Base-by-base conservation (phyloP, 2,113 vertebrate species). In the Uropsilus gracilis region DNA sequence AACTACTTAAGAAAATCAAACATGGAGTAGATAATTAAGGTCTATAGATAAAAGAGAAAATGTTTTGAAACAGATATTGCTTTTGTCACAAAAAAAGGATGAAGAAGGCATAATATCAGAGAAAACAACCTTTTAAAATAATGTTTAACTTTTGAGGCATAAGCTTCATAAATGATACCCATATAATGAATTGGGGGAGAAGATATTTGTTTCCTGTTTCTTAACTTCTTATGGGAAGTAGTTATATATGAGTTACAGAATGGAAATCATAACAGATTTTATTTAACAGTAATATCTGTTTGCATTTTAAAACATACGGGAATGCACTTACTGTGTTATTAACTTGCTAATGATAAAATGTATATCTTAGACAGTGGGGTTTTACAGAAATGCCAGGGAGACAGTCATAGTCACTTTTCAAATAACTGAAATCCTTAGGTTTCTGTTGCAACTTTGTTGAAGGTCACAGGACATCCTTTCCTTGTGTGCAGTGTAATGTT, bases 271-370 rank as follows among this genome's bases (percentile, higher is more conserved):
- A 57, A 85, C 16, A 32, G 32, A 61, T 80, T 76, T 57, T 37
- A 71, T 80, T 69, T 93, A 66, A 94, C 24, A 57, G 61, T 83
- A 37, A n/a, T 80, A 64, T 30, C 68, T 87, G 1, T 78, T 57
- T 92, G 34, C 30, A 73, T 92, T 88, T 78, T 55, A 75, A 88
- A 95, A 85, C 66, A 82, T 39, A 26, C 93, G 55, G n/a, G 14
- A 71, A 88, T 6, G 3, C 20, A 57, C 7, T 91, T 48, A 7
- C 95, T 84, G 76, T 86, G n/a, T 89, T 87, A 59, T 34, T 97
- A 44, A 57, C 50, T 96, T 78, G 68, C 10, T 83, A 48, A 78
- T 86, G 64, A 90, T 53, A 82, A 92, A 94, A 78, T 89, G 7
- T 44, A 78, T 59, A 37, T 71, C 61, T 61, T 75, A 92, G 57